Base-by-base conservation (phyloP, 2,888 invertebrate genomes). In the Brenthis hecate region DNA sequence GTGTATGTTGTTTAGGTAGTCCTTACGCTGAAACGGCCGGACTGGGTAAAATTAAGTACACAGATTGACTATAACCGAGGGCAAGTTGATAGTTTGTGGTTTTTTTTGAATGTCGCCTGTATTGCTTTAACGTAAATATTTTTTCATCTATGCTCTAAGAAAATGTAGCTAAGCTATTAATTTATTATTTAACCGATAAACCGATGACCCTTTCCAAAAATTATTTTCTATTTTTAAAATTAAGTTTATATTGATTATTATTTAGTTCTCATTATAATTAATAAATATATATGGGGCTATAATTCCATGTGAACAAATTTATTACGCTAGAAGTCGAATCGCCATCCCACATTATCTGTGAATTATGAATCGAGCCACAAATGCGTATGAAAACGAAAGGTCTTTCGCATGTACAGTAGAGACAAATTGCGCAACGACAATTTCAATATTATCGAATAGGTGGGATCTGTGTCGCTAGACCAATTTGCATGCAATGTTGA, bases 361-460 rank as follows among this genome's bases (percentile, higher is more conserved):
- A 62, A 56, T 62, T 56, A 62, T 56, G 56, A 62, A 61, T 56
- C 47, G 16, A 62, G 19, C 48, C 61, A 63, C 53, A 62, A 66
- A 55, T 60, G 19, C 47, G 48, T 61, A 54, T 67, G 56, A 65
- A 63, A 63, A 60, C 66, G 60, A 63, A 57, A 69, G 67, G 57
- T 61, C 56, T 72, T 65, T 51, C 64, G 56, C 55, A 56, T 71
- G 72, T 72, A 57, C 54, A 62, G 73, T 83, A 80, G 74, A 81
- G 68, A 79, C 77, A 64, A 51, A 65, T 86, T 83, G 84, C 79
- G 85, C 81, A 88, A 88, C 74, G 75, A 71, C 77, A 79, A 81
- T 82, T 86, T 83, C 83, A 82, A 86, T 88, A 88, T 84, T 87
- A 89, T 89, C 88, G 80, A 78, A 82, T 80, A 81, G 78, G 80